Conservation (phyloP, 2,113 vertebrate species). For the Arvicanthis niloticus region DNA sequence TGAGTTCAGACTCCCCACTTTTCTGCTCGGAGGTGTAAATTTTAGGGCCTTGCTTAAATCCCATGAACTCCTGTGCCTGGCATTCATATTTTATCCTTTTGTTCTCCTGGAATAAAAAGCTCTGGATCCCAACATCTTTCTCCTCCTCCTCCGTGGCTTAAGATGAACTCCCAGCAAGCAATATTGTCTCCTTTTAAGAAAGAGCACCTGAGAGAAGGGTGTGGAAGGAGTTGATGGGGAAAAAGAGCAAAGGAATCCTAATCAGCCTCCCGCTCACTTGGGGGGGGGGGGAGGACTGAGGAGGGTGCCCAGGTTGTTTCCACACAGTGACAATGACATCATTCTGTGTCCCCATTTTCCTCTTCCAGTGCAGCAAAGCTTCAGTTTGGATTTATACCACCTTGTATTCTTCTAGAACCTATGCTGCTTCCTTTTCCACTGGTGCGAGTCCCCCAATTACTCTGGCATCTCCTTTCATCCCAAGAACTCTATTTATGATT, state of each 20-base stretch:
- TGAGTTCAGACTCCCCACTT: constrained; percentile 10
- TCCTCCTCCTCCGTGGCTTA: constrained; percentile 11
- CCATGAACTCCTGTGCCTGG: neutral
- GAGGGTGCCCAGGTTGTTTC: accelerated
- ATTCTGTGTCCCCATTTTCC: neutral
- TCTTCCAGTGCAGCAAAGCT: too few relatives aligned
- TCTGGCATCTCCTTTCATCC: neutral
- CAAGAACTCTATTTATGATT: neutral
- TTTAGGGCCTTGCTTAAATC: constrained; percentile 70
- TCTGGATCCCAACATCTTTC: neutral
- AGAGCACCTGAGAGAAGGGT: neutral
- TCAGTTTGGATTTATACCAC: neutral
- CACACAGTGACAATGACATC: neutral
- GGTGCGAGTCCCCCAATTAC: neutral
- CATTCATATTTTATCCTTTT: constrained; percentile 53
- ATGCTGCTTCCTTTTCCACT: neutral
- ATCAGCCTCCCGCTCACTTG: accelerated
- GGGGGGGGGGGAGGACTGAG: neutral
- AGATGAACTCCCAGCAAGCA: constrained; percentile 55
- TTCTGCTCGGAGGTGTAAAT: constrained; percentile 61
- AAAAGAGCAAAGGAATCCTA: neutral
- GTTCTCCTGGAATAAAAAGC: constrained; percentile 51
- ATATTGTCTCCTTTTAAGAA: neutral
- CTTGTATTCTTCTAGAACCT: neutral
- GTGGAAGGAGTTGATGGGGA: neutral